A percentile compares a stretch with the other conserved stretches of the same genome.
Evolutionary conservation across 2,888 invertebrate genomes (phyloP).

Genomic region (Acholoe squamosa): DNA sequence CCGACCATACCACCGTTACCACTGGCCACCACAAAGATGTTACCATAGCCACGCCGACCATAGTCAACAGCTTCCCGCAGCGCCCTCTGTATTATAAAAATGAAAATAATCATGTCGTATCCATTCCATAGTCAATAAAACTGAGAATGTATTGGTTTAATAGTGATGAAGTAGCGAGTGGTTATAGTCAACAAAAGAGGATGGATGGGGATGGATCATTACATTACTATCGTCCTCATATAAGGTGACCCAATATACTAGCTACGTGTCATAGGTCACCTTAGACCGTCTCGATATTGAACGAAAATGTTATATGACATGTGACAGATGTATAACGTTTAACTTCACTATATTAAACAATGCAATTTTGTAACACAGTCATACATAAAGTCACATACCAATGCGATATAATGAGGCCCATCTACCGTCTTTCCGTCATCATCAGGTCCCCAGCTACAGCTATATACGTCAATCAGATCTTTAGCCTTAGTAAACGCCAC

Average conservation of each 20-base stretch:
- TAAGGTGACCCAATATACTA: too few species aligned
- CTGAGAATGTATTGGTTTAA: too few species aligned
- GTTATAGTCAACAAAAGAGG: too few species aligned
- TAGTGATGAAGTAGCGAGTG: too few species aligned
- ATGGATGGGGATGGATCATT: too few species aligned
- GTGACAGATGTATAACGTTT: too few species aligned
- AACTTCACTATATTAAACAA: too few species aligned
- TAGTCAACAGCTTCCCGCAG: constrained; percentile 81
- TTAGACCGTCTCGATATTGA: too few species aligned
- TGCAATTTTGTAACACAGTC: neutral
- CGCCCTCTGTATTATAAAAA: constrained; percentile 73
- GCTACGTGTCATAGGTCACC: too few species aligned
- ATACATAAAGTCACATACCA: constrained; percentile 68
- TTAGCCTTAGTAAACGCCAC: constrained; percentile 80
- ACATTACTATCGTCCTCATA: too few species aligned
- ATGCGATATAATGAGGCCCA: constrained; percentile 83
- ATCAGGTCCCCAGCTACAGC: constrained; percentile 84
- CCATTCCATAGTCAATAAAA: too few species aligned
- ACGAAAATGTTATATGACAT: too few species aligned
- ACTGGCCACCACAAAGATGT: constrained; percentile 84
- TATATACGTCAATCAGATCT: constrained; percentile 81
- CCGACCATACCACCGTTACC: constrained; percentile 82
- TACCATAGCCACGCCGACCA: constrained; percentile 82
- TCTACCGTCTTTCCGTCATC: constrained; percentile 84
- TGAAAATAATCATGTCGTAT: neutral